Evolutionary conservation across 92 coral and sea anemone genomes (phyloP), one percentile per base, ranked within the genome.

Genomic region (Scolanthus callimorphus): DNA sequence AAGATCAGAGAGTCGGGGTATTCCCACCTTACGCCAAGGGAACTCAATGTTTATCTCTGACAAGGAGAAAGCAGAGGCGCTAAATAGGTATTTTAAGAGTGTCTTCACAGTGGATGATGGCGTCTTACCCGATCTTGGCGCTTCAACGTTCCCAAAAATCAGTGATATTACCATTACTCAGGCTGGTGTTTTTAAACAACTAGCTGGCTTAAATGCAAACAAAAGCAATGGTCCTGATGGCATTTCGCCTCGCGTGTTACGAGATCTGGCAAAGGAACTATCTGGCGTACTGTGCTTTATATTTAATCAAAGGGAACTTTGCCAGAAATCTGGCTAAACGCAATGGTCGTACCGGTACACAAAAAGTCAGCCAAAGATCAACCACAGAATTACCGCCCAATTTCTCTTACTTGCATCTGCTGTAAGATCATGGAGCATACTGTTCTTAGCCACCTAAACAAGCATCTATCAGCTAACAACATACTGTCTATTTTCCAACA

Each of bases 21-120:
- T 15, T 44, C 41, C 41, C 15, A 34, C 41, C 15, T 34, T 34
- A 4, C 53, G 63, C 41, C 29, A 15, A 58, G 72, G 57, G 27
- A 38, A 66, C 43, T 44, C 46, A 23, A 41, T 81, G 37, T 49
- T 21, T 34, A 30, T 51, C 30, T 23, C 73, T 26, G 73, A 74
- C 12, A 60, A 81, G 56, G 39, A 21, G 55, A 74, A 67, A 60
- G 78, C 88, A 9, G 61, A 67, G 34, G 67, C 77, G 8, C 61
- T 66, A 11, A 66, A 66, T 34, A 43, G 30, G 12, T 54, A 8
- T 53, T 66, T 66, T 43, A 23, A 66, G 73, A 46, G 59, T 20
- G 73, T 66, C 39, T 66, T 66, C 30, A 66, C 63, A n/a, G 34
- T 3, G 34, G 73, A 66, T 39, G 63, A 66, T 24, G 73, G 63